These are phyloP conservation scores for Macrobrachium nipponense DNA, from an alignment of 1,140 invertebrate species.

Conservation along the genomic window DNA sequence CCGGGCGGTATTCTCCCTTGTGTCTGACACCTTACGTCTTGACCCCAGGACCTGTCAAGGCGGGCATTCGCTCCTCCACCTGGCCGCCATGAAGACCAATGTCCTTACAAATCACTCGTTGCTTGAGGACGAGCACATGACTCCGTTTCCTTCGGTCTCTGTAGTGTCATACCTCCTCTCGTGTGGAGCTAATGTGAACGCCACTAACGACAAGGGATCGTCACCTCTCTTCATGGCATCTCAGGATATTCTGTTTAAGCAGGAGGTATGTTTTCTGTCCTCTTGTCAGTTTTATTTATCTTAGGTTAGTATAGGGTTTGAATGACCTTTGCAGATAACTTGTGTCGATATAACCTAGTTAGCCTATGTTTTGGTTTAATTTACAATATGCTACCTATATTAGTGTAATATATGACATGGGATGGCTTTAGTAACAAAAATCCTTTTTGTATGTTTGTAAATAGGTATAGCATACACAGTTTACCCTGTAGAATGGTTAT, in stretches of 20 bases:
- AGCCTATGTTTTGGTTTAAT: too few species aligned
- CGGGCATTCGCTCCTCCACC: constrained; percentile 83
- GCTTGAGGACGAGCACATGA: constrained; percentile 77
- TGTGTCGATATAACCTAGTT: too few species aligned
- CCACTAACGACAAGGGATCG: constrained; percentile 79
- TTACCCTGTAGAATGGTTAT: too few species aligned
- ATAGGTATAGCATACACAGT: too few species aligned
- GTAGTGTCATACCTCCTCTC: constrained; percentile 79
- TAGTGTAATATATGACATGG: too few species aligned
- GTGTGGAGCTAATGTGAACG: constrained; percentile 81
- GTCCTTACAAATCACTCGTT: constrained; percentile 83
- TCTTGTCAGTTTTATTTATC: too few species aligned
- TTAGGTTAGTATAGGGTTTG: too few species aligned
- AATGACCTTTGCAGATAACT: too few species aligned
- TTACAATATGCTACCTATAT: too few species aligned
- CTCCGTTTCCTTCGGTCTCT: constrained; percentile 76
- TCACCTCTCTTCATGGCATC: constrained; percentile 84
- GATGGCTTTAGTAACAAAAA: too few species aligned
- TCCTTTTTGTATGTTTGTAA: too few species aligned
- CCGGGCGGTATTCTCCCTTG: constrained; percentile 51
- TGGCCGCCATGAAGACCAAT: constrained; percentile 83
- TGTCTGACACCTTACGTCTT: constrained; percentile 66
- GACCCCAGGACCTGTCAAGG: constrained; percentile 79
- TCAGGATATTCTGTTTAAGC: constrained; percentile 67
- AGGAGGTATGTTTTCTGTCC: constrained; percentile 70